Conservation (phyloP, 2,113 vertebrate genomes). For the Corvus moneduloides region DNA sequence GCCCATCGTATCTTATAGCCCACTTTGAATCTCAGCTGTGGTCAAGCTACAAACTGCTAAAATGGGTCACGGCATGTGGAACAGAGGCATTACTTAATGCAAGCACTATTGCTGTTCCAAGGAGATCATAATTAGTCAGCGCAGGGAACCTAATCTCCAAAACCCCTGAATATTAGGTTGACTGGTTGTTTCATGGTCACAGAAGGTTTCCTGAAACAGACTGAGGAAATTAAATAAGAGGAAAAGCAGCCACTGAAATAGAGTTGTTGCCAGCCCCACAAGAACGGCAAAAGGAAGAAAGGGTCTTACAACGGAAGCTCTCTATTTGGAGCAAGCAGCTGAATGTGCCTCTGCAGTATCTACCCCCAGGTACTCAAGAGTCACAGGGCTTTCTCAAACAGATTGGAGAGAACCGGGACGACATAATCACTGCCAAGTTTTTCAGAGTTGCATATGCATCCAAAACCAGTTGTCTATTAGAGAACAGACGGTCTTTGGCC, state of each 20-base stretch:
- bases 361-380: not conserved
- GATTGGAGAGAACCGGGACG: not conserved
- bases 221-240: not conserved
- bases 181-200: not conserved
- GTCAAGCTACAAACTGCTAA: not conserved
- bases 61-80: not conserved
- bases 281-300: not conserved
- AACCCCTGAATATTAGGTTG: not conserved
- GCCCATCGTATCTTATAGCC: not conserved
- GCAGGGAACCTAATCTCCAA: not conserved
- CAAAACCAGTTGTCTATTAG: not conserved
- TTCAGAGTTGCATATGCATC: not conserved
- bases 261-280: not conserved
- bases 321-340: not conserved
- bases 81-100: not conserved
- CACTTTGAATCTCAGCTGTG: not conserved
- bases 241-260: not conserved
- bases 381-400: not conserved
- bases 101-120: not conserved
- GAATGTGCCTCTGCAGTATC: not conserved
- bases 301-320: not conserved
- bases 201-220: not conserved
- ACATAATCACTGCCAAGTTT: not conserved
- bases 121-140: not conserved
- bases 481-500: not conserved